Evolutionary conservation across 1,140 invertebrate species (phyloP), one percentile per base, ranked within the genome.

Genomic region (Saxidomus purpurata): DNA sequence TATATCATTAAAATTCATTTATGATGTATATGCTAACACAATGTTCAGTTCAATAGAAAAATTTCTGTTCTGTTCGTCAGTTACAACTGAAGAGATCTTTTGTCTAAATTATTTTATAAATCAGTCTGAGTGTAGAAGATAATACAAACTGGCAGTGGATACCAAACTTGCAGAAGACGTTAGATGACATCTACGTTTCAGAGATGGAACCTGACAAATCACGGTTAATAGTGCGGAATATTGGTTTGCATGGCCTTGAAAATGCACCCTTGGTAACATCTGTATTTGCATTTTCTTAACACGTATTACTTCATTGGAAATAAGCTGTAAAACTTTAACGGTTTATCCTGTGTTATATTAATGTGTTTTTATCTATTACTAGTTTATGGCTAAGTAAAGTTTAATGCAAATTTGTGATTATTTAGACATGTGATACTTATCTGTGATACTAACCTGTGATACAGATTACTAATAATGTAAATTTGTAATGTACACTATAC

Each of bases 121-220:
- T 9, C 31, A 85, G 83, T 8, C 17, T 74, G 15, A 6, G 8
- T 6, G 83, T 85, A 1, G 43, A 85, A 22, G 83, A 85, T 40
- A 25, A 52, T 4, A 85, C 83, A 28, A 36, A 74, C 31, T 85
- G 83, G 83, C 83, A 74, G 31, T 85, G 83, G 83, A 55, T 85
- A 43, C 83, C 83, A 49, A 85, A 55, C 19, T 36, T 85, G 22
- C 61, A 76, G 74, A 25, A 9, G 22, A 19, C 31, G 17, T 34
- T 85, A 4, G 49, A 71, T 0, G 36, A 85, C n/a, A 85, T 85
- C 36, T 11, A 74, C 25, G 9, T 74, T 13, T 15, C 83, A 22
- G 25, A 52, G 8, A 31, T 31, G 9, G 13, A 17, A 38, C 83
- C 83, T 15, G 47, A 8, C 15, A 15, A 13, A 4, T 71, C 83